Conservation (phyloP, 92 coral and sea anemone species). For the Porites cylindrica region DNA sequence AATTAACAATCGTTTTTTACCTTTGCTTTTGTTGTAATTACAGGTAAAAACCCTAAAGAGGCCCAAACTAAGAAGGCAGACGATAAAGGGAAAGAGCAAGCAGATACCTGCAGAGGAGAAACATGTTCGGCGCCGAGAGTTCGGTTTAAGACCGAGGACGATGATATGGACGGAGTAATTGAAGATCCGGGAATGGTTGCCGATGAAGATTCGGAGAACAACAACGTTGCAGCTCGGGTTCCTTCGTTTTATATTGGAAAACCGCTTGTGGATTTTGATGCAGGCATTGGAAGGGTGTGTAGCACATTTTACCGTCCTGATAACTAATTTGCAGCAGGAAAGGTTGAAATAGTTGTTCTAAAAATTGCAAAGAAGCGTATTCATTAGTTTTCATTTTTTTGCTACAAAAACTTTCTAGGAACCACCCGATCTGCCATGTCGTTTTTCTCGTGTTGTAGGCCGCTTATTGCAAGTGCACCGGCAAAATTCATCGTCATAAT, state of each 20-base stretch:
- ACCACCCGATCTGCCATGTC: background rate
- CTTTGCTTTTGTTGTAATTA: too few relatives aligned
- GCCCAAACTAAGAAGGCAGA: background rate
- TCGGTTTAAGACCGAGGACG: conserved; percentile 3
- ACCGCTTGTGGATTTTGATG: conserved; percentile 48
- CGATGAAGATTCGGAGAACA: conserved; percentile 20
- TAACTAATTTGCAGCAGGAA: too few relatives aligned
- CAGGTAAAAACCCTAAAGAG: conserved; percentile 15
- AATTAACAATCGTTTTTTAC: background rate
- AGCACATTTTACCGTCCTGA: background rate
- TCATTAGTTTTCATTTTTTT: background rate
- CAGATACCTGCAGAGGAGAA: background rate
- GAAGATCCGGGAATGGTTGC: conserved; percentile 2
- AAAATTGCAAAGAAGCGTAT: too few relatives aligned
- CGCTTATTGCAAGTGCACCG: background rate
- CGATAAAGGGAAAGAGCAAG: background rate
- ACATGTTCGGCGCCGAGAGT: conserved; percentile 8
- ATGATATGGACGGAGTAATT: conserved; percentile 17
- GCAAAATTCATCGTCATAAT: too few relatives aligned
- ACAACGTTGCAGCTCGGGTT: conserved; percentile 11
- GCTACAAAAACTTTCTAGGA: background rate
- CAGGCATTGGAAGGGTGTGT: conserved; percentile 37
- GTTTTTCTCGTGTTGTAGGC: too few relatives aligned
- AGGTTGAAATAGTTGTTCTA: too few relatives aligned
- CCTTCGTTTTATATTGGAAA: conserved; percentile 46